These are phyloP conservation scores for Ectemnius continuus DNA, from an alignment of 2,888 invertebrate species.

Conservation along the genomic window DNA sequence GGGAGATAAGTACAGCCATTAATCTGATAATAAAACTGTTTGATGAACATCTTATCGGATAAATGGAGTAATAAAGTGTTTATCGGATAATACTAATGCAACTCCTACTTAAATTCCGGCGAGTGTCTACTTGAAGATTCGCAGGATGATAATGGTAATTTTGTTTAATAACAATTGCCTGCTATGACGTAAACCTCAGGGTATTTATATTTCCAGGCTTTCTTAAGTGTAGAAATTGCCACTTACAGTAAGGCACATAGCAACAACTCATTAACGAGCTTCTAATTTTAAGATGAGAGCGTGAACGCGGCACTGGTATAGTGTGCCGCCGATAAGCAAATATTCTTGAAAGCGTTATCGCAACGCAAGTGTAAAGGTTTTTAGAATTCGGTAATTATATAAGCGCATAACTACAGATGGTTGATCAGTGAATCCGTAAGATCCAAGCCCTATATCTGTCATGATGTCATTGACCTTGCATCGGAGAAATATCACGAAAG, in stretches of 20 bases:
- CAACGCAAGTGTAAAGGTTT: slow-evolving; percentile 6
- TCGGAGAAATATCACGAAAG: slow-evolving; percentile 29
- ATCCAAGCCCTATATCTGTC: slow-evolving; percentile 8
- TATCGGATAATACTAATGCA: no score
- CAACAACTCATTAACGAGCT: slow-evolving; percentile 5
- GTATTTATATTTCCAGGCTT: slow-evolving; percentile 25
- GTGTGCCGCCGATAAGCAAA: slow-evolving; percentile 28
- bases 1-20: no score
- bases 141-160: no score
- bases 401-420: slow-evolving; percentile 19
- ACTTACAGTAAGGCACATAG: slow-evolving; percentile 13
- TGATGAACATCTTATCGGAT: no score
- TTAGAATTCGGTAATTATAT: slow-evolving; percentile 11
- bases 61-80: no score
- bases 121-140: no score
- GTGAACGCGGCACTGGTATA: slow-evolving; percentile 33
- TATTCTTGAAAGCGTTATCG: slow-evolving; percentile 19
- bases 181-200: no score
- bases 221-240: slow-evolving; percentile 22
- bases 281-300: slow-evolving; percentile 22
- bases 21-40: no score
- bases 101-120: no score
- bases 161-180: no score
- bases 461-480: slow-evolving; percentile 38
- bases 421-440: slow-evolving; percentile 6